Conservation (phyloP, 2,888 invertebrate species). For the Drosophila sordidula region DNA sequence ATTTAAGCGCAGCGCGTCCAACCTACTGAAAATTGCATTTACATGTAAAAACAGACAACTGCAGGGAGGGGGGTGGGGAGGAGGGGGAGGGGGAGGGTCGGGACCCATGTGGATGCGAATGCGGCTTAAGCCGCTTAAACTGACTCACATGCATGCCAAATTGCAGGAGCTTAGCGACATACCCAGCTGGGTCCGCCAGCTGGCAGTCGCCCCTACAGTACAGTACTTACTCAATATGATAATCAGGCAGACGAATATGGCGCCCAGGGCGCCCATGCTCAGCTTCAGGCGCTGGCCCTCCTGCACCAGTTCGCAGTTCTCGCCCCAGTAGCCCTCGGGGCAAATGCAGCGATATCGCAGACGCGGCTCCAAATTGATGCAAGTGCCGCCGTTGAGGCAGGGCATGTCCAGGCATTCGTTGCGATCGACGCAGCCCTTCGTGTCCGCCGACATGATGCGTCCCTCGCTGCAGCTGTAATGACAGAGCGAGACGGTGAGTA, state of each 20-base stretch:
- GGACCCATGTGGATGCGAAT: slow-evolving; percentile 44
- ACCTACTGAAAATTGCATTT: slow-evolving; percentile 73
- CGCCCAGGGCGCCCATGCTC: slow-evolving; percentile 98
- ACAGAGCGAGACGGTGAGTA: neutral
- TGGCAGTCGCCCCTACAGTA: no score
- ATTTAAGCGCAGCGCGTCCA: slow-evolving; percentile 46
- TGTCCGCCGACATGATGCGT: slow-evolving; percentile 94
- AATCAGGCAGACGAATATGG: slow-evolving; percentile 98
- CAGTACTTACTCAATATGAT: slow-evolving; percentile 96
- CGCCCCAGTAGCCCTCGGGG: slow-evolving; percentile 96
- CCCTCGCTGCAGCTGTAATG: slow-evolving; percentile 94
- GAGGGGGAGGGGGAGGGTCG: neutral
- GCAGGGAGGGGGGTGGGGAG: neutral
- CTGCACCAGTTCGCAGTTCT: slow-evolving; percentile 96
- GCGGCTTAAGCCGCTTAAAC: slow-evolving; percentile 76
- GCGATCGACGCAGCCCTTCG: slow-evolving; percentile 96
- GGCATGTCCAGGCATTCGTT: slow-evolving; percentile 98
- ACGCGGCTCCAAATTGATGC: slow-evolving; percentile 95
- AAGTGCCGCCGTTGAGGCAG: slow-evolving; percentile 96
- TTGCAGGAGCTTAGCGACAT: slow-evolving; percentile 59
- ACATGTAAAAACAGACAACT: slow-evolving; percentile 63
- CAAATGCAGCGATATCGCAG: slow-evolving; percentile 95
- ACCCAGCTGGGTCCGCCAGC: neutral
- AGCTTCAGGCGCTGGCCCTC: slow-evolving; percentile 97
- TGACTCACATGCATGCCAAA: slow-evolving; percentile 61